A percentile compares a stretch with the other conserved stretches of the same genome.
phyloP scores from a whole-genome alignment of 2,888 invertebrate species.

The Drosophila borborema region DNA sequence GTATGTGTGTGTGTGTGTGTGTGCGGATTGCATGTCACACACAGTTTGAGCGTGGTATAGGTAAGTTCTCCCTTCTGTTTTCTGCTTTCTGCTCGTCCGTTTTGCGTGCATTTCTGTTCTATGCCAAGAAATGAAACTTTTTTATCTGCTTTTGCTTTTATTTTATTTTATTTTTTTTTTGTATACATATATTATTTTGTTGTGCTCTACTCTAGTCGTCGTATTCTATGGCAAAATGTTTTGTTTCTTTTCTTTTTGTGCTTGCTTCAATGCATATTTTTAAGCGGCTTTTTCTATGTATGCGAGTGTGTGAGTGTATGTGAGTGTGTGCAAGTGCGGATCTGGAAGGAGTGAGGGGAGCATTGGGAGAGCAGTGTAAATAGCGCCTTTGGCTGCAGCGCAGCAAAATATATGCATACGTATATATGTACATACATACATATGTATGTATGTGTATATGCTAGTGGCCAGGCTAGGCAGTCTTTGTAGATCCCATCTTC shows the following conservation, averaged over 20 bases:
- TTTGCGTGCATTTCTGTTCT: constrained; percentile 71
- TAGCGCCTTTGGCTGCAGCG: constrained; percentile 58
- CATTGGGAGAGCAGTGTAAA: constrained; percentile 44
- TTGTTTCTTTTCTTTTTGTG: constrained; percentile 34
- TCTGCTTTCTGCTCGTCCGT: constrained; percentile 38
- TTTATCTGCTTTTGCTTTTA: constrained; percentile 43
- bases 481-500: constrained; percentile 50
- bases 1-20: constrained; percentile 33
- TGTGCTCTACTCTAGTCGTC: constrained; percentile 53
- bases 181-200: constrained; percentile 26
- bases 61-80: constrained; percentile 76
- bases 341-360: background rate
- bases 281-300: constrained; percentile 67
- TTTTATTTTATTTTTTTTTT: constrained; percentile 15
- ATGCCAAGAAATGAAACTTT: constrained; percentile 65
- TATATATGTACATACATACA: no score
- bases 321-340: background rate
- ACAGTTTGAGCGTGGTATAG: constrained; percentile 74
- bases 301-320: constrained; percentile 22
- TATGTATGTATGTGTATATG: constrained; percentile 21
- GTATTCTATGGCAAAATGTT: constrained; percentile 51
- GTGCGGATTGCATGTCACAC: constrained; percentile 69
- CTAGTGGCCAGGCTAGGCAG: constrained; percentile 43
- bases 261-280: constrained; percentile 74
- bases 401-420: constrained; percentile 13